These are phyloP conservation scores for Drosophila pseudotalamancana DNA, from an alignment of 2,888 invertebrate species.

Conservation along the genomic window DNA sequence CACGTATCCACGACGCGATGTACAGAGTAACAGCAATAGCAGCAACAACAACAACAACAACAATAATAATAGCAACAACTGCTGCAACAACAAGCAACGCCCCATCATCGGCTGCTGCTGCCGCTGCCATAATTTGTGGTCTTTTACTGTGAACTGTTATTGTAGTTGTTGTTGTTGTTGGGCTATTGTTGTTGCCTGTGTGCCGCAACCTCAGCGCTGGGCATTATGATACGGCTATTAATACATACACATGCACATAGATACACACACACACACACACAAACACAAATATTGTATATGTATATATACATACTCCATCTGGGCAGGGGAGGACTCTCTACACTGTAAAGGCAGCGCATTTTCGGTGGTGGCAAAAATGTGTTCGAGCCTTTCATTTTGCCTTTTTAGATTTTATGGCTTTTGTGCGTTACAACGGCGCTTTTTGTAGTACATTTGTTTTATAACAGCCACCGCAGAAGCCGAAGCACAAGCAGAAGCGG, in stretches of 20 bases:
- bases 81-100: constrained; percentile 38
- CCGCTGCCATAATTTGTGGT: constrained; percentile 25
- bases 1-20: constrained; percentile 54
- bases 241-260: constrained; percentile 49
- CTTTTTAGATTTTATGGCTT: constrained; percentile 78
- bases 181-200: constrained; percentile 47
- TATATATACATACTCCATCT: constrained; percentile 3
- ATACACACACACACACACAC: constrained; percentile 6
- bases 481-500: constrained; percentile 25
- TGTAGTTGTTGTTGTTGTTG: constrained; percentile 46
- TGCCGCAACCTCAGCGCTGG: constrained; percentile 66
- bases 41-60: constrained; percentile 18
- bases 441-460: constrained; percentile 76
- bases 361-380: constrained; percentile 72
- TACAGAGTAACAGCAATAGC: constrained; percentile 25
- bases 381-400: constrained; percentile 74
- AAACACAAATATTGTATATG: constrained; percentile 12
- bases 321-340: constrained; percentile 23
- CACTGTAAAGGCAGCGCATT: constrained; percentile 38
- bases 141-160: constrained; percentile 20
- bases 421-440: constrained; percentile 76
- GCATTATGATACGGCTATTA: constrained; percentile 70
- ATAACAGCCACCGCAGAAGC: constrained; percentile 70
- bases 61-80: too few relatives aligned
- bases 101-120: constrained; percentile 49